Evolutionary conservation across 2,113 vertebrate species (phyloP).

Genomic region (Campylorhamphus procurvoides): DNA sequence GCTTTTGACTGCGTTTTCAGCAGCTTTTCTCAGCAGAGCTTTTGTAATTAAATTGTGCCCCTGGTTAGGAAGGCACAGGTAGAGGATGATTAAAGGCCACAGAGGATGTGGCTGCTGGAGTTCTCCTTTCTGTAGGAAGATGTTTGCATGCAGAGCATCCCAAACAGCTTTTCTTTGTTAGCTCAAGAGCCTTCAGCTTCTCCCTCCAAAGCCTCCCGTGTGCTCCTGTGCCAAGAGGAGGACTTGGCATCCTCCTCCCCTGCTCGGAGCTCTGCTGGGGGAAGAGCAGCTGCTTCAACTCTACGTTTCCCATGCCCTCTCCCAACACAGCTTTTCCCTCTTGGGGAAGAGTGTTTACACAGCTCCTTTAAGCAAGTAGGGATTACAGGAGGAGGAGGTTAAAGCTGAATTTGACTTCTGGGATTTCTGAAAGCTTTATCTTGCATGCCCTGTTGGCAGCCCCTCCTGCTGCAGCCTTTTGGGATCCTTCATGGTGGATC

Average conservation of each 20-base stretch:
- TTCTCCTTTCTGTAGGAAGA: background rate
- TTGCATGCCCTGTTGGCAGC: background rate
- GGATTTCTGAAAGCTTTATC: background rate
- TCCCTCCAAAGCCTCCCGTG: background rate
- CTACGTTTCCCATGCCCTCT: background rate
- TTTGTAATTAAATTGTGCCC: constrained; percentile 52
- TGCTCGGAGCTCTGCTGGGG: background rate
- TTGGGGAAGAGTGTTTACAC: background rate
- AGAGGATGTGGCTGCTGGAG: background rate
- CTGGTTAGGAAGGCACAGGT: constrained; percentile 15
- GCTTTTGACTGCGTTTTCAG: constrained; percentile 3
- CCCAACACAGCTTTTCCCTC: background rate
- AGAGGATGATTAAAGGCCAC: background rate
- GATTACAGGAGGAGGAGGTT: background rate
- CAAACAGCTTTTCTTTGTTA: background rate
- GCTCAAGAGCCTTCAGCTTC: background rate
- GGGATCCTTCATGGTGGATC: background rate
- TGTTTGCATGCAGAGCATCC: background rate
- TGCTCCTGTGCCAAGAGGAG: background rate
- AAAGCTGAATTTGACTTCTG: background rate
- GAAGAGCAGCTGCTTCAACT: background rate
- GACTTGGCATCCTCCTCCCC: background rate
- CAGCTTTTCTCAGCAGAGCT: background rate
- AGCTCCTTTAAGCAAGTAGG: background rate
- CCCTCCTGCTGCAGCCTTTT: background rate